A percentile compares a stretch with the other conserved stretches of the same genome.
Evolutionary conservation across 2,888 invertebrate genomes (phyloP).

Genomic region (Caenorhabditis afra): DNA sequence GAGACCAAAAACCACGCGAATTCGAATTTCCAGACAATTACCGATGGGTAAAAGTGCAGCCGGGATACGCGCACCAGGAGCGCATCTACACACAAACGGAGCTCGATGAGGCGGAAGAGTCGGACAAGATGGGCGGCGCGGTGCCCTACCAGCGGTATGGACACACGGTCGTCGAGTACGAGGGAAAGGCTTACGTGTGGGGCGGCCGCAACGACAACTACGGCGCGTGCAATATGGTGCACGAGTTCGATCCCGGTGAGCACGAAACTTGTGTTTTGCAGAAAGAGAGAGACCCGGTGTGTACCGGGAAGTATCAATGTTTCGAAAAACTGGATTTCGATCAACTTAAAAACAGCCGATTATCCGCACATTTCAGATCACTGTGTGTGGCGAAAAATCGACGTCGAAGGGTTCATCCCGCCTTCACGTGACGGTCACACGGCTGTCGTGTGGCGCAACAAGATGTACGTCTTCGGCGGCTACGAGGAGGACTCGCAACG

Average conservation of each 20-base stretch:
- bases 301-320: background rate
- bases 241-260: slow-evolving; percentile 88
- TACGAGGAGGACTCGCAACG: slow-evolving; percentile 90
- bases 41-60: slow-evolving; percentile 45
- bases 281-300: background rate
- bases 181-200: slow-evolving; percentile 89
- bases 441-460: slow-evolving; percentile 83
- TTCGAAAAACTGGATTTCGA: background rate
- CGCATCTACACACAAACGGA: slow-evolving; percentile 3
- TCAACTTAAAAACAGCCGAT: no score
- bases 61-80: slow-evolving; percentile 5
- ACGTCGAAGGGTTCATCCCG: slow-evolving; percentile 84
- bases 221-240: slow-evolving; percentile 88
- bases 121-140: slow-evolving; percentile 9
- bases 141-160: slow-evolving; percentile 91
- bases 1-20: slow-evolving; percentile 1
- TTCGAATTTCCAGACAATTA: slow-evolving; percentile 12
- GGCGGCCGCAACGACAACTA: slow-evolving; percentile 91
- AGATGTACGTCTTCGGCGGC: slow-evolving; percentile 92
- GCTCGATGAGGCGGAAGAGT: background rate
- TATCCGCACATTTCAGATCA: slow-evolving; percentile 79
- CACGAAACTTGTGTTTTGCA: slow-evolving; percentile 50
- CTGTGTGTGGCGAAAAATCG: slow-evolving; percentile 81
- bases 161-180: slow-evolving; percentile 90
- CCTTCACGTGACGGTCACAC: slow-evolving; percentile 93